Conservation (phyloP, 1,140 invertebrate genomes). For the Cecropterus lyciades region DNA sequence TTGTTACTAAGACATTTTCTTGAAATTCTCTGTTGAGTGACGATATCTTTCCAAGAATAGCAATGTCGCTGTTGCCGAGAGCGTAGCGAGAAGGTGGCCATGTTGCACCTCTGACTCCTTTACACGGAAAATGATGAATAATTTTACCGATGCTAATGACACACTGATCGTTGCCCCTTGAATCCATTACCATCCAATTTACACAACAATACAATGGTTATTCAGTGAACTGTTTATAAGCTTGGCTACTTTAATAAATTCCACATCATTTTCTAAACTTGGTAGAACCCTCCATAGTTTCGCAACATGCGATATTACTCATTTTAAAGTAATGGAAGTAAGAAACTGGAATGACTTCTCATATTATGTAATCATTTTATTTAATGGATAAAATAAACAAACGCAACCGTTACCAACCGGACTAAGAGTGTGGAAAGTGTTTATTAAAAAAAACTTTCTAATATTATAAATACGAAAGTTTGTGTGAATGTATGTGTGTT, state of each 20-base stretch:
- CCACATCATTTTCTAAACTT: not conserved
- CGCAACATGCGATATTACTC: no score
- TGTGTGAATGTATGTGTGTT: no score
- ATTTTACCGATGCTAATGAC: conserved; percentile 24
- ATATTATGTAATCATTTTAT: no score
- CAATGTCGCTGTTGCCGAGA: conserved; percentile 20
- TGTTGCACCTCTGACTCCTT: conserved; percentile 17
- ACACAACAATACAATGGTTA: not conserved
- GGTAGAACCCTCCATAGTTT: no score
- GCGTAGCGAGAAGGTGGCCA: conserved; percentile 21
- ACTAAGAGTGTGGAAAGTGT: no score
- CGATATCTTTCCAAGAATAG: conserved; percentile 60
- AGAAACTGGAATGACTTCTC: no score
- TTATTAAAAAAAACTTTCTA: no score
- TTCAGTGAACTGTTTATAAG: conserved; percentile 1
- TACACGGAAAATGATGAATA: conserved; percentile 26
- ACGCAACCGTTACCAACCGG: no score
- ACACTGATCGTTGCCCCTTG: conserved; percentile 7
- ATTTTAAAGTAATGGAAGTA: no score
- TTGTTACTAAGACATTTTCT: conserved; percentile 58
- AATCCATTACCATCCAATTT: conserved; percentile 10
- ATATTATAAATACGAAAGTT: no score
- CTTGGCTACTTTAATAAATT: not conserved
- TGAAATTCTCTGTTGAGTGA: conserved; percentile 54
- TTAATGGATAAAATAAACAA: no score